These are phyloP conservation scores for Teleopsis dalmanni DNA, from an alignment of 1,140 invertebrate genomes.

Conservation along the genomic window DNA sequence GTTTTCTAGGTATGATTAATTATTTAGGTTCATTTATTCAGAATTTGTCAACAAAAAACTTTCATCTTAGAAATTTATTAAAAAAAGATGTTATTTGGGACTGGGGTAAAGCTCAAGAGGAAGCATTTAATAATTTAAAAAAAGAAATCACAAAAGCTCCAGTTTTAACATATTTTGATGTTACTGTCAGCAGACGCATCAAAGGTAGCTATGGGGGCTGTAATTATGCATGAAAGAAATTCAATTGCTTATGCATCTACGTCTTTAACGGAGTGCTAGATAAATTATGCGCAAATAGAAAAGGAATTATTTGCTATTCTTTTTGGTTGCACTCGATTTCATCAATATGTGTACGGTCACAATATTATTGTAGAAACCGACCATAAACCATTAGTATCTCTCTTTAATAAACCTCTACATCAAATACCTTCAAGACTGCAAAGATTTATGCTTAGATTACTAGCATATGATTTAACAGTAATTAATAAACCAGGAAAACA, in stretches of 20 bases:
- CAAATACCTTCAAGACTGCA: too few species aligned
- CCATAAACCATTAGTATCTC: conserved; percentile 33
- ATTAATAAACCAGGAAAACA: too few species aligned
- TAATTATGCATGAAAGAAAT: conserved; percentile 30
- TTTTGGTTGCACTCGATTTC: conserved; percentile 39
- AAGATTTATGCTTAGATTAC: too few species aligned
- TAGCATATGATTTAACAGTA: too few species aligned
- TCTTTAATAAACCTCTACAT: conserved; percentile 46
- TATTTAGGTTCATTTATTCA: conserved; percentile 25
- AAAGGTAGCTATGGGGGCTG: conserved; percentile 30
- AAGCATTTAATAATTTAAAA: conserved; percentile 28
- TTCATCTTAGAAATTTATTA: conserved; percentile 2
- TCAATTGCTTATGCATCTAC: conserved; percentile 37
- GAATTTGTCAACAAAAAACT: conserved; percentile 22
- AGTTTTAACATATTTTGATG: too few species aligned
- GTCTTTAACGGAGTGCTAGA: conserved; percentile 26
- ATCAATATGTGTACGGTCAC: conserved; percentile 30
- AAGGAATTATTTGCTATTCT: conserved; percentile 45
- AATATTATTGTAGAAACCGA: conserved; percentile 38
- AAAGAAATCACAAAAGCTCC: too few species aligned
- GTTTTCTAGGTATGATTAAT: conserved; percentile 26
- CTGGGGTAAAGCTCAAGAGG: too few species aligned
- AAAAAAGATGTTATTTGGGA: too few species aligned
- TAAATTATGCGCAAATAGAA: conserved; percentile 45
- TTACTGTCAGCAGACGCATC: conserved; percentile 38